These are phyloP conservation scores for Amphipyra berbera DNA, from an alignment of 2,888 invertebrate species.

Conservation along the genomic window DNA sequence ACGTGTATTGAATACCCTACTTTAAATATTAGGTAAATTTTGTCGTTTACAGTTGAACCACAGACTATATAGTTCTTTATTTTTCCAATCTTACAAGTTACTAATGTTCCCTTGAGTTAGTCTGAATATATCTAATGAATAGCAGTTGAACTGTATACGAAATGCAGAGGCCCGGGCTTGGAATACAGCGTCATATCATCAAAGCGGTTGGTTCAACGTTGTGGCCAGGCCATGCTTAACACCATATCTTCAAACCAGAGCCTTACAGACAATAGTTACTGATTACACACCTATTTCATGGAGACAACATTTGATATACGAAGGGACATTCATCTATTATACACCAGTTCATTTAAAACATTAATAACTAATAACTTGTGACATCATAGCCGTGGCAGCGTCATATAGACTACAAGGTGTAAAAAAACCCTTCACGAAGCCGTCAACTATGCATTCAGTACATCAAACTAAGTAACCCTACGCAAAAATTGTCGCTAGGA, in stretches of 20 bases:
- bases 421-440: too few relatives aligned
- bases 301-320: conserved; percentile 21
- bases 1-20: conserved; percentile 24
- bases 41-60: conserved; percentile 36
- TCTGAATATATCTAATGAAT: background rate
- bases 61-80: conserved; percentile 1
- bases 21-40: conserved; percentile 35
- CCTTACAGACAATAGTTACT: background rate
- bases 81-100: conserved; percentile 2
- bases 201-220: too few relatives aligned
- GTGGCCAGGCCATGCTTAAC: too few relatives aligned
- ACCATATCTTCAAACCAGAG: background rate
- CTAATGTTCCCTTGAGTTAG: conserved; percentile 7
- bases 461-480: too few relatives aligned
- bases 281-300: conserved; percentile 6
- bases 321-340: conserved; percentile 19
- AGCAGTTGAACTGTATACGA: conserved; percentile 23
- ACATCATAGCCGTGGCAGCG: conserved; percentile 37
- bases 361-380: conserved; percentile 37
- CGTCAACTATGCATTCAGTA: too few relatives aligned
- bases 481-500: too few relatives aligned
- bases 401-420: too few relatives aligned
- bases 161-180: background rate
- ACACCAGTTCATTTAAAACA: conserved; percentile 30
- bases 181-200: background rate